phyloP scores from a whole-genome alignment of 2,888 invertebrate genomes.

The Agonopterix alstromeriana region DNA sequence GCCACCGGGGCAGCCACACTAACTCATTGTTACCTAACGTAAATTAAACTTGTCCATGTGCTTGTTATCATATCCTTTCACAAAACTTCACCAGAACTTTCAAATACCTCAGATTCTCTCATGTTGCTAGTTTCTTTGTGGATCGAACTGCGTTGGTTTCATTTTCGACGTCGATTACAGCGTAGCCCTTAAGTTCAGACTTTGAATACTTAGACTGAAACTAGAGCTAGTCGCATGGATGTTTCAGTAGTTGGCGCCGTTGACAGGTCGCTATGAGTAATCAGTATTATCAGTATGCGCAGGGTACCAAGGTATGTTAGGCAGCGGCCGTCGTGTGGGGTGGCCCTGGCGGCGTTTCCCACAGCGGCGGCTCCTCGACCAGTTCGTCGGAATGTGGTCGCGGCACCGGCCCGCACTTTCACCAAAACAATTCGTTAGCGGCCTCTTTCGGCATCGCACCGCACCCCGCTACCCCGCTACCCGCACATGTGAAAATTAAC shows the following conservation, averaged over 20 bases:
- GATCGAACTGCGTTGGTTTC: no score
- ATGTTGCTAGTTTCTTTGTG: not conserved
- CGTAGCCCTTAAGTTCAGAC: no score
- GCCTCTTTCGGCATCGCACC: slow-evolving; percentile 73
- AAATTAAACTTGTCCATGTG: slow-evolving; percentile 38
- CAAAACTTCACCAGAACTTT: slow-evolving; percentile 29
- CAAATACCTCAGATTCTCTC: slow-evolving; percentile 8
- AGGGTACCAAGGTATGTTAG: slow-evolving; percentile 7
- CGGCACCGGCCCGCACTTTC: slow-evolving; percentile 75
- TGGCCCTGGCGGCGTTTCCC: slow-evolving; percentile 73
- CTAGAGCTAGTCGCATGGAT: no score
- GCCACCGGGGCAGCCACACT: slow-evolving; percentile 6
- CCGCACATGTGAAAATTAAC: slow-evolving; percentile 69
- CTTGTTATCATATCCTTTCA: slow-evolving; percentile 37
- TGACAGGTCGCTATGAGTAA: not conserved
- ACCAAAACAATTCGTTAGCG: slow-evolving; percentile 77
- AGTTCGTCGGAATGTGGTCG: slow-evolving; percentile 75
- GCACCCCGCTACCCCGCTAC: slow-evolving; percentile 46
- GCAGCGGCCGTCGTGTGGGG: slow-evolving; percentile 52
- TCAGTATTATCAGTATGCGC: slow-evolving; percentile 1
- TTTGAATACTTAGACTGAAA: no score
- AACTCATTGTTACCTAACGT: slow-evolving; percentile 41
- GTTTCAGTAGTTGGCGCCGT: no score
- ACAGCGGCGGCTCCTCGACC: slow-evolving; percentile 74
- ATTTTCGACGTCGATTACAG: no score